A percentile compares a stretch with the other conserved stretches of the same genome.
These are phyloP conservation scores for Seriola dumerili DNA, from an alignment of 2,113 vertebrate genomes.

Conservation along the genomic window DNA sequence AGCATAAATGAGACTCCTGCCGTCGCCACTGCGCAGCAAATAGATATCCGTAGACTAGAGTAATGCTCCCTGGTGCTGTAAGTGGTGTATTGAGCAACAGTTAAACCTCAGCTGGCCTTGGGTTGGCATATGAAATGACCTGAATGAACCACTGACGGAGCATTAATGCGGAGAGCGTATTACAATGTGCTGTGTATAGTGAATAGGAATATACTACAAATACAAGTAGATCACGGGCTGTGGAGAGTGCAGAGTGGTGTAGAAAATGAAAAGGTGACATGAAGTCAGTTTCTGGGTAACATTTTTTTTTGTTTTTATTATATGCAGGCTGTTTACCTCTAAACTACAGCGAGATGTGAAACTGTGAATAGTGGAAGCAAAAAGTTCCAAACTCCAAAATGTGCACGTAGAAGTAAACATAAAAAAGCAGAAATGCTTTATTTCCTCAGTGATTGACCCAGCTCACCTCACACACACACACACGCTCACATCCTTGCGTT, in stretches of 20 bases:
- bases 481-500: slow-evolving; percentile 10
- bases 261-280: slow-evolving; percentile 14
- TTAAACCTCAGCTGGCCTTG: slow-evolving; percentile 7
- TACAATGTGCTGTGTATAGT: neutral
- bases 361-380: neutral
- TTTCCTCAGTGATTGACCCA: slow-evolving; percentile 36
- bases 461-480: slow-evolving; percentile 12
- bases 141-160: slow-evolving; percentile 21
- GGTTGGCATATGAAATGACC: slow-evolving; percentile 30
- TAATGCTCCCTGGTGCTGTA: slow-evolving; percentile 24
- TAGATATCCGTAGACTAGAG: neutral
- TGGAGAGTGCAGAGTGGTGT: neutral
- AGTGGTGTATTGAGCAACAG: slow-evolving; percentile 19
- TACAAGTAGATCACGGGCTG: slow-evolving; percentile 13
- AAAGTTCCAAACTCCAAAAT: slow-evolving; percentile 8
- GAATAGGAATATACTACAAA: neutral
- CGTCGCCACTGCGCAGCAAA: slow-evolving; percentile 11
- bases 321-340: slow-evolving; percentile 17
- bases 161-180: neutral
- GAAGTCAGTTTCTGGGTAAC: neutral
- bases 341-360: slow-evolving; percentile 2
- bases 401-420: neutral
- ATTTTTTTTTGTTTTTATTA: slow-evolving; percentile 6
- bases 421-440: neutral
- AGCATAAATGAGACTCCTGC: slow-evolving; percentile 11